Evolutionary conservation across 2,113 vertebrate genomes (phyloP).

Genomic region (Pygoscelis adeliae): DNA sequence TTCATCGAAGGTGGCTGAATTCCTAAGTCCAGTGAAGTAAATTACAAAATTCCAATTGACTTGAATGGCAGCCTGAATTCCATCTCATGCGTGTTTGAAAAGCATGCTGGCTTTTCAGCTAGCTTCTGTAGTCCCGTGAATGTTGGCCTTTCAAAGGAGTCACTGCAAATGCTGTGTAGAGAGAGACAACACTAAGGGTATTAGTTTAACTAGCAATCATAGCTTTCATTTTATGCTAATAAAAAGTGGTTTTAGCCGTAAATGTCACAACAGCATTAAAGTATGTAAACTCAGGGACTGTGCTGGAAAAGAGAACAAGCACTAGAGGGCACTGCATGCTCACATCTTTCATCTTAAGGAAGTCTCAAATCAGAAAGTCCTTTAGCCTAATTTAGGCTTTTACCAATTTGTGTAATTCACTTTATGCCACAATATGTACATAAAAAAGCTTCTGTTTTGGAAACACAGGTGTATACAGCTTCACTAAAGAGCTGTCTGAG

Average conservation of each 20-base stretch:
- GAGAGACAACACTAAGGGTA: background rate
- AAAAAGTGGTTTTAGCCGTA: background rate
- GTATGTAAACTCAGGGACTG: background rate
- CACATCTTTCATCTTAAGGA: background rate
- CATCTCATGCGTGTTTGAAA: background rate
- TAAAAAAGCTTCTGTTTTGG: background rate
- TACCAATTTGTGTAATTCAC: background rate
- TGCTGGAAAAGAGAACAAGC: background rate
- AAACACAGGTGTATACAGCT: background rate
- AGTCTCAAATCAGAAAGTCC: background rate
- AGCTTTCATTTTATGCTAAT: background rate
- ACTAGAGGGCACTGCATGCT: conserved; percentile 39
- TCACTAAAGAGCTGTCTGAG: background rate
- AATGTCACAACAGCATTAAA: background rate
- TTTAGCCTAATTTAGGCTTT: background rate
- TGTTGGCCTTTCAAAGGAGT: background rate
- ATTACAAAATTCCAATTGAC: background rate
- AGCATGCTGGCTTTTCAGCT: background rate
- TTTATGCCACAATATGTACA: background rate
- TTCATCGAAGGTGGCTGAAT: background rate
- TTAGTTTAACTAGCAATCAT: background rate
- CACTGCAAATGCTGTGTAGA: background rate
- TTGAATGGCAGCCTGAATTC: background rate
- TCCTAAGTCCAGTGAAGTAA: background rate
- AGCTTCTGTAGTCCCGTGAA: background rate